These are phyloP conservation scores for Butorides virescens DNA, from an alignment of 2,113 vertebrate species.

Conservation along the genomic window DNA sequence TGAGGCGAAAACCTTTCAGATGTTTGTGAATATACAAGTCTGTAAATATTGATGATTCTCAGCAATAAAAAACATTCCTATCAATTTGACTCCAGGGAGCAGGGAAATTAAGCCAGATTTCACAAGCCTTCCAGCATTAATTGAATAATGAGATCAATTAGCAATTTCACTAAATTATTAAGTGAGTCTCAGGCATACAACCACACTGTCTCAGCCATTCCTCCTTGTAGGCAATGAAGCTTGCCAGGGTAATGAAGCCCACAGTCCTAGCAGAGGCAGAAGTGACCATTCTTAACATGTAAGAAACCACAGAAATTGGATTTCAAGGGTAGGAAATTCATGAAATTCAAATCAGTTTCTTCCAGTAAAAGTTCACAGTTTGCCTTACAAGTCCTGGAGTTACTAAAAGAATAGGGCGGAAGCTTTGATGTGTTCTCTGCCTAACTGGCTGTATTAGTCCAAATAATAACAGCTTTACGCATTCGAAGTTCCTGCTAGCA, in stretches of 20 bases:
- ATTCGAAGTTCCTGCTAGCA: background rate
- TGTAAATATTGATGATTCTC: conserved; percentile 44
- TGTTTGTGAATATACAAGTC: conserved; percentile 11
- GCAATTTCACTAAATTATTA: conserved; percentile 44
- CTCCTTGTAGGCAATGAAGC: background rate
- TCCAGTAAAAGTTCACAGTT: background rate
- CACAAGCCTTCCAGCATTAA: conserved; percentile 37
- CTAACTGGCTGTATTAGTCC: background rate
- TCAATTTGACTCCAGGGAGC: background rate
- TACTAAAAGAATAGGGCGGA: background rate
- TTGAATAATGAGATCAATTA: conserved; percentile 57
- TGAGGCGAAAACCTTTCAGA: conserved; percentile 6
- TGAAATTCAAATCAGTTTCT: background rate
- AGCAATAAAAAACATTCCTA: conserved; percentile 27
- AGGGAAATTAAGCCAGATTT: conserved; percentile 44
- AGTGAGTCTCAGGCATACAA: background rate
- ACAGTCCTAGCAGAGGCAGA: background rate
- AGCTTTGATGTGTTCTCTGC: background rate
- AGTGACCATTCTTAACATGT: background rate
- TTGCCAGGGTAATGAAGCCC: conserved; percentile 3
- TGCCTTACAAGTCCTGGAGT: background rate
- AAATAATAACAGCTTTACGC: background rate
- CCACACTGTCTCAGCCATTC: background rate
- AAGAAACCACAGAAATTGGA: background rate
- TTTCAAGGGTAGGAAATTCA: background rate